Conservation (phyloP, 2,113 vertebrate species). For the Protobothrops flavoviridis region DNA sequence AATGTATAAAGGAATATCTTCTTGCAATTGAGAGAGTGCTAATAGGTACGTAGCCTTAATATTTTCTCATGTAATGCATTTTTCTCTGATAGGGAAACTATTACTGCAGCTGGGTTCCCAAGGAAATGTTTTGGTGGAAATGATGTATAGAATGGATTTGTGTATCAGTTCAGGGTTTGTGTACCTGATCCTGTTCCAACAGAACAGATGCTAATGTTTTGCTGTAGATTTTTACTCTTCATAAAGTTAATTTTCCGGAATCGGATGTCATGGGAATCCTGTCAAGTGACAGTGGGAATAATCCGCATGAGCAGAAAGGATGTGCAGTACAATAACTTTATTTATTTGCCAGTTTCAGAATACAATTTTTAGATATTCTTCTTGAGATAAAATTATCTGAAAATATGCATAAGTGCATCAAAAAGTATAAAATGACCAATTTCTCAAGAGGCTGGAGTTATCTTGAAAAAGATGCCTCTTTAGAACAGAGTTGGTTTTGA, state of each 20-base stretch:
- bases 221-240: not conserved
- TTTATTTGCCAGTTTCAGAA: not conserved
- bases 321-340: not conserved
- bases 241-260: not conserved
- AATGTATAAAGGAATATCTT: not conserved
- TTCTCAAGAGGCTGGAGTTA: not conserved
- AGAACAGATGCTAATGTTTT: not conserved
- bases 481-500: not conserved
- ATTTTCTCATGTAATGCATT: not conserved
- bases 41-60: not conserved
- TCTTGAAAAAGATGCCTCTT: not conserved
- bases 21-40: not conserved
- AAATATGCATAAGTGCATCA: not conserved
- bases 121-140: not conserved
- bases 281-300: constrained; percentile 6
- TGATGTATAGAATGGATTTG: not conserved
- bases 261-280: not conserved
- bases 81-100: not conserved
- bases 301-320: not conserved
- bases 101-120: not conserved
- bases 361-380: constrained; percentile 21
- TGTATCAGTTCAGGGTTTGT: not conserved
- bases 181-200: not conserved
- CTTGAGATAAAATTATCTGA: not conserved
- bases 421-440: not conserved